Evolutionary conservation across 2,888 invertebrate species (phyloP), one percentile per base, ranked within the genome.

Genomic region (Tinea semifulvella): DNA sequence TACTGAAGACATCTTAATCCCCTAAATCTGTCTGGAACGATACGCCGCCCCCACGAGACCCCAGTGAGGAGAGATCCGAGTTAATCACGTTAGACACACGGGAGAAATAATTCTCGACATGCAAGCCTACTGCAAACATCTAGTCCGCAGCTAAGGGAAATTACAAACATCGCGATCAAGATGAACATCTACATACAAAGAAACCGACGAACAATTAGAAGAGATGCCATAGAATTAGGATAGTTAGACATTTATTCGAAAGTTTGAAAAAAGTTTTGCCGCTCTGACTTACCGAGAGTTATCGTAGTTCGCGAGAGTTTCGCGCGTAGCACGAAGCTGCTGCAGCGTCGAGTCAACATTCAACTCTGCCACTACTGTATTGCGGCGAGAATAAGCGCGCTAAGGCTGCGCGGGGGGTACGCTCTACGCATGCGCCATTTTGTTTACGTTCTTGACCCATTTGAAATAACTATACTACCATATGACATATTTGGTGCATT

Each of bases 21-120:
- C 36, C 40, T 40, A 22, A 13, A 11, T 40, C n/a, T 60, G 67
- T 68, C 69, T 73, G 71, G 61, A 73, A 75, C 63, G 61, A 68
- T 40, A 35, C 19, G 68, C 68, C 56, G 58, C 55, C 61, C 67
- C 66, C 63, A 60, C 62, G 60, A 63, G 52, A 53, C 57, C 56
- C 55, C 58, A 54, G 54, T 57, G 53, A 58, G 65, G 62, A 67
- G 55, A 63, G 59, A 59, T 63, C 60, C 58, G 65, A 66, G 61
- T 60, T 55, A 59, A 53, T 57, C 54, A 57, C 56, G 53, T 55
- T 58, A 72, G 71, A 44, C 45, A 74, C 69, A 67, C 59, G 63
- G 65, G 61, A 63, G 68, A 14, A 19, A 18, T 19, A 20, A 17
- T 13, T 17, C 18, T 5, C 36, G 10, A 40, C 40, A 40, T 40